These are phyloP conservation scores for Erannis defoliaria DNA, from an alignment of 2,888 invertebrate genomes.

Conservation along the genomic window DNA sequence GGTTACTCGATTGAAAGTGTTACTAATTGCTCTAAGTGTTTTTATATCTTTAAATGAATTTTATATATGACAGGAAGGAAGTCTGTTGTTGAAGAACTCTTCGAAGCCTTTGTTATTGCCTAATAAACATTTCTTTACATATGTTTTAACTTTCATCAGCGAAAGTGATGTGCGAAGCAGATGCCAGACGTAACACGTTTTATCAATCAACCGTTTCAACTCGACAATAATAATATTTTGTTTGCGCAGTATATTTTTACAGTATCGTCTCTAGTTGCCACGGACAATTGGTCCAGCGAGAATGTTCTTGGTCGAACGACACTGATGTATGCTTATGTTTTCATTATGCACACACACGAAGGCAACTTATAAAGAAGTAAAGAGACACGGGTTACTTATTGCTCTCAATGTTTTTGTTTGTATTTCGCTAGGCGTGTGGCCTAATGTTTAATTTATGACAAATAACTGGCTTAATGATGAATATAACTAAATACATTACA, in stretches of 20 bases:
- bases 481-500: no score
- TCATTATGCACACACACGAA: constrained; percentile 72
- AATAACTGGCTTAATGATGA: no score
- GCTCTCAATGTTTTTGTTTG: constrained; percentile 63
- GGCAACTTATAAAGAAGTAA: constrained; percentile 71
- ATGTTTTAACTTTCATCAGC: constrained; percentile 75
- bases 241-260: constrained; percentile 71
- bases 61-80: constrained; percentile 31
- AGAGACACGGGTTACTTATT: constrained; percentile 49
- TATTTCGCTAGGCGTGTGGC: no score
- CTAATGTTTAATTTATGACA: no score
- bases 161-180: constrained; percentile 71
- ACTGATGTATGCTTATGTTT: constrained; percentile 61
- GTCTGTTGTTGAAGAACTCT: constrained; percentile 32
- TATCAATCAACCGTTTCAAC: constrained; percentile 73
- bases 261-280: constrained; percentile 62
- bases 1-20: constrained; percentile 40
- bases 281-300: constrained; percentile 59
- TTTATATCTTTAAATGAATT: constrained; percentile 32
- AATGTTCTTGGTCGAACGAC: constrained; percentile 60
- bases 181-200: constrained; percentile 66
- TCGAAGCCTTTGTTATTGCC: constrained; percentile 36
- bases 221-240: constrained; percentile 72
- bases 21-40: constrained; percentile 45
- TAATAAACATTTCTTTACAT: constrained; percentile 49